Base-by-base conservation (phyloP, 2,797 vertebrate species). In the Semotilus atromaculatus region DNA sequence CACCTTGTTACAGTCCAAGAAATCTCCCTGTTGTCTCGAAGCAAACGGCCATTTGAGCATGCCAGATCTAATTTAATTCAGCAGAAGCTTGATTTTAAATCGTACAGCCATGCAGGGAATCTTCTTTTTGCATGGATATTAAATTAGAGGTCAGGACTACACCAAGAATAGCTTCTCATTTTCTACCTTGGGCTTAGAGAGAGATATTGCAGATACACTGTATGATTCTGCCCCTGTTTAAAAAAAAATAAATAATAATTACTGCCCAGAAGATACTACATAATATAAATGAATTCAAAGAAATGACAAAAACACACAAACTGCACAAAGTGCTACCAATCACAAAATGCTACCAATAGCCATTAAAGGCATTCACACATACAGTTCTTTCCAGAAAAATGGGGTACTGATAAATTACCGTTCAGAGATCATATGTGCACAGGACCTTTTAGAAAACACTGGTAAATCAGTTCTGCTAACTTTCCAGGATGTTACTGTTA, bases 1-100 rank as follows among this genome's bases (percentile, higher is more conserved):
- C 87, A 87, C 82, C 85, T 85, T 86, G 81, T 87, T 86, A 88
- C 87, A 77, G 85, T 86, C 88, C 70, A 86, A 75, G 75, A 87
- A 88, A 85, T 70, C 72, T 34, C 81, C 26, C 38, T 84, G 74
- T 66, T 86, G 85, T 85, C 80, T 85, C 40, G 16, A 85, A 81
- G 58, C 70, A 85, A 67, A 78, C 71, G 78, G 71, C 71, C 76
- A 77, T 53, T 83, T 76, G 36, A 70, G 83, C 53, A 83, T 88
- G 84, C 60, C 31, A 26, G 10, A 66, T 51, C 43, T 81, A 82
- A 85, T 87, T 81, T 76, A 81, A 83, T 87, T 87, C 80, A 48
- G 70, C 53, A 31, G 71, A 67, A 74, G 72, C 73, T 78, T 82
- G 78, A 86, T 78, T 87, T 80, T 83, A 81, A 86, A 84, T 77